Percentiles rank a stretch among this genome's conserved stretches.
Conservation (phyloP, 2,797 vertebrate genomes). For the Sebastes goodei region DNA sequence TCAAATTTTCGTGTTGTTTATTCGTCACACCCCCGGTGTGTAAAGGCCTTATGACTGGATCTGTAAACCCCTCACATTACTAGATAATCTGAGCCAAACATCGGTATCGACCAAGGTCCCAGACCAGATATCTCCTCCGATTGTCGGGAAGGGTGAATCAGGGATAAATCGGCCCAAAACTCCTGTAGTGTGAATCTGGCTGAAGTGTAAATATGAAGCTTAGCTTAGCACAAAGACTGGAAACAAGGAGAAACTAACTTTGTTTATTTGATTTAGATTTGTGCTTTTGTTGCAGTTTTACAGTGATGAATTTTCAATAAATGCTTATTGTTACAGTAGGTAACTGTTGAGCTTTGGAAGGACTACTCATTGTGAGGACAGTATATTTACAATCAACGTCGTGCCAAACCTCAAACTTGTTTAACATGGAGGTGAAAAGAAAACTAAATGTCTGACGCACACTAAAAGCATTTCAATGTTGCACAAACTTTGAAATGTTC, state of each 20-base stretch:
- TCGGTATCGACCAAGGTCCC: background rate
- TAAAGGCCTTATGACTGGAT: background rate
- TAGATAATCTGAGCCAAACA: too few relatives aligned
- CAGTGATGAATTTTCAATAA: background rate
- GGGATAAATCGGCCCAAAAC: background rate
- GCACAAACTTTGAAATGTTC: background rate
- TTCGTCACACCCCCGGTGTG: too few relatives aligned
- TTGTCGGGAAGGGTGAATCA: background rate
- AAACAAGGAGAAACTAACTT: background rate
- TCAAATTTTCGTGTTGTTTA: too few relatives aligned
- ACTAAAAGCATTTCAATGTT: background rate
- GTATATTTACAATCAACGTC: background rate
- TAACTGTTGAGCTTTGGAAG: background rate
- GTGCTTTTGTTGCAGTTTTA: conserved; percentile 3
- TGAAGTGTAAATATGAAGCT: background rate
- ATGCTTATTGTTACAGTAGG: background rate
- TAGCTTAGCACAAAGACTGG: background rate
- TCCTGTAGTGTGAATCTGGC: background rate
- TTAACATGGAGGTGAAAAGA: background rate
- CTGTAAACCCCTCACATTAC: too few relatives aligned
- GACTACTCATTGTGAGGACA: background rate
- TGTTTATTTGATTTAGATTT: background rate
- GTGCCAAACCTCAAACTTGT: background rate
- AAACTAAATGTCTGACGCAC: background rate
- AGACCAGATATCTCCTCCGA: background rate